phyloP scores from a whole-genome alignment of 2,888 invertebrate genomes.

The Oasisia sp. region DNA sequence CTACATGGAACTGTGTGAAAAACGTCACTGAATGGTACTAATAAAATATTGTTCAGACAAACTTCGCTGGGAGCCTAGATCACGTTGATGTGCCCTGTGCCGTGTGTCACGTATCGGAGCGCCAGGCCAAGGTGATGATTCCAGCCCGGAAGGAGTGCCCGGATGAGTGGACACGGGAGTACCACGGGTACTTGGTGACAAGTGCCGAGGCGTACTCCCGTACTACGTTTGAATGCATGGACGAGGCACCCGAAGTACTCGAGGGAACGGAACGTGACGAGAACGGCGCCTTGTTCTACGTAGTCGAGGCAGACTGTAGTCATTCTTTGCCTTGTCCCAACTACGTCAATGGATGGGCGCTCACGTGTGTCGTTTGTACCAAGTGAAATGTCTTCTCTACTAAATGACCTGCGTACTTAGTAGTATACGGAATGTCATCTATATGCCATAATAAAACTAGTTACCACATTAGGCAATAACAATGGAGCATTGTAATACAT shows the following conservation, averaged over 20 bases:
- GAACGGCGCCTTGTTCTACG: constrained; percentile 40
- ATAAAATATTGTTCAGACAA: neutral
- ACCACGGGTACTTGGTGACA: constrained; percentile 44
- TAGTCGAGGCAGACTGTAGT: constrained; percentile 43
- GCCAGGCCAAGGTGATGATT: constrained; percentile 38
- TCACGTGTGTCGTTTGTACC: constrained; percentile 46
- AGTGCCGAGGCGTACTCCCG: constrained; percentile 20
- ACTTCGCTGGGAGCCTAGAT: constrained; percentile 13
- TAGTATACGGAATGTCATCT: no score
- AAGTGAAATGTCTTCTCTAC: constrained; percentile 21
- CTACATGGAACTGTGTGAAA: no score
- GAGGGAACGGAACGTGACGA: constrained; percentile 40
- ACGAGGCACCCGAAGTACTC: constrained; percentile 35
- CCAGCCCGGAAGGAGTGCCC: constrained; percentile 40
- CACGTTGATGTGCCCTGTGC: constrained; percentile 43
- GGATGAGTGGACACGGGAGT: constrained; percentile 44
- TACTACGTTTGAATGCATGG: constrained; percentile 40
- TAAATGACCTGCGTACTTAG: no score
- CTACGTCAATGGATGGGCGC: constrained; percentile 40
- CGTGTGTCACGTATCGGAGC: constrained; percentile 32
- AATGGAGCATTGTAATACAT: no score
- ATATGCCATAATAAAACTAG: no score
- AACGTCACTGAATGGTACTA: no score
- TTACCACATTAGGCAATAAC: no score
- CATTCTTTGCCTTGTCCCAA: constrained; percentile 43